phyloP scores from a whole-genome alignment of 2,888 invertebrate genomes.

The Chalcis sispes region DNA sequence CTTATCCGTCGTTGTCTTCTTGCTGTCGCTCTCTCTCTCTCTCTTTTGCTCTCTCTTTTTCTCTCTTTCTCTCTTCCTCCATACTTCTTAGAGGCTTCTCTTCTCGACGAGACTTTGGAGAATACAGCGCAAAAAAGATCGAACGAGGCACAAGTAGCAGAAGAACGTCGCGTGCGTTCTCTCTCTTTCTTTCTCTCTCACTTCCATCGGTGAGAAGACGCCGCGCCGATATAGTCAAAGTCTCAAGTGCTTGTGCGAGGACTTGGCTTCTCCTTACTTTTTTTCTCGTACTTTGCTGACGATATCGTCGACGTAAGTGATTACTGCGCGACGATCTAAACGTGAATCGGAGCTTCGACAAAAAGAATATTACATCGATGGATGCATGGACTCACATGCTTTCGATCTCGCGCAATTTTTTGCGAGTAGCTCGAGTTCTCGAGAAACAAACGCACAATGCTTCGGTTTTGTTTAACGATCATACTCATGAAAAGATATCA shows the following conservation, averaged over 20 bases:
- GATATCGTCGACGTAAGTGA: conserved; percentile 46
- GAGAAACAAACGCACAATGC: no score
- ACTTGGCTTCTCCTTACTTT: background rate
- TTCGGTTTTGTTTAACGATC: no score
- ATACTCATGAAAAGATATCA: no score
- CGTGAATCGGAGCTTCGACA: conserved; percentile 7
- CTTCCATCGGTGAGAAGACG: conserved; percentile 26
- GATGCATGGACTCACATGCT: background rate
- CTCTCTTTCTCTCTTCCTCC: background rate
- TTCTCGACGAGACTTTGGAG: conserved; percentile 17
- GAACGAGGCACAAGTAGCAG: conserved; percentile 22
- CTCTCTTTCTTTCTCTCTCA: conserved; percentile 11
- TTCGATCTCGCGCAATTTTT: background rate
- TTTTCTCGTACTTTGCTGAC: background rate
- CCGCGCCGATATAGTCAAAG: conserved; percentile 34
- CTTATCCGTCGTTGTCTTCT: conserved; percentile 43
- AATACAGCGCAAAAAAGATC: conserved; percentile 13
- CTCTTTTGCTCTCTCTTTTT: conserved; percentile 18
- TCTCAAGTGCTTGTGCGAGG: conserved; percentile 35
- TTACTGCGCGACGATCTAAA: conserved; percentile 37
- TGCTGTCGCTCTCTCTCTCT: conserved; percentile 33
- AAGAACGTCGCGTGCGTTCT: conserved; percentile 33
- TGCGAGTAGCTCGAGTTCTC: no score
- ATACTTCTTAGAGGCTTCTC: conserved; percentile 10
- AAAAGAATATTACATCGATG: conserved; percentile 38